A percentile compares a stretch with the other conserved stretches of the same genome.
Conservation (phyloP, 2,113 vertebrate species). For the Sylvilagus bachmani region DNA sequence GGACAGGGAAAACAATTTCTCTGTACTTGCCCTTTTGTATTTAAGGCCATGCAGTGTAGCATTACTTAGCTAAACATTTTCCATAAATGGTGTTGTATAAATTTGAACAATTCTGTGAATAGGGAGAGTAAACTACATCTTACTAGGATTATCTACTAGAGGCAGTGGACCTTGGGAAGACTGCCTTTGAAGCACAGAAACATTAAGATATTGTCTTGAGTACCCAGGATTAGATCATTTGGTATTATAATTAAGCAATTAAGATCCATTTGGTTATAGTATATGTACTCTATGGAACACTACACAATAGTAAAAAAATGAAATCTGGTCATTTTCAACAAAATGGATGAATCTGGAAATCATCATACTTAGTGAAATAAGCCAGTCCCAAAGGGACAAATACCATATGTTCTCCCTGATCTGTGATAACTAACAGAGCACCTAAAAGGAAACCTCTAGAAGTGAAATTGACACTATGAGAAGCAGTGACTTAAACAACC, state of each 20-base stretch:
- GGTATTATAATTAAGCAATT: not conserved
- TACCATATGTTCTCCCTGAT: no score
- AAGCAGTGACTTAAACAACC: no score
- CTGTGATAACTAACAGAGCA: no score
- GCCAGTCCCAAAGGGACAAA: no score
- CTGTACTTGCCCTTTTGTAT: not conserved
- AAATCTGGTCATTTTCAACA: no score
- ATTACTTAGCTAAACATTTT: constrained; percentile 47
- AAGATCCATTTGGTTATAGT: not conserved
- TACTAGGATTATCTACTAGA: not conserved
- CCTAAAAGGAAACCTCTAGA: no score
- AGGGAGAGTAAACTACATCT: constrained; percentile 8
- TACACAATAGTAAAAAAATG: no score
- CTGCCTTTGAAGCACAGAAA: not conserved
- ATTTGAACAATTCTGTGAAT: not conserved
- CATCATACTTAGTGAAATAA: no score
- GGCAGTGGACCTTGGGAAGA: not conserved
- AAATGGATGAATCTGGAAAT: no score
- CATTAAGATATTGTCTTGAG: constrained; percentile 25
- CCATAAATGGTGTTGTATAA: not conserved
- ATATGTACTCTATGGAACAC: no score
- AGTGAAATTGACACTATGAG: no score
- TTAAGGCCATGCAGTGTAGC: not conserved
- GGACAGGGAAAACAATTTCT: constrained; percentile 19
- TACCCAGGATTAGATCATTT: constrained; percentile 26